A percentile compares a stretch with the other conserved stretches of the same genome.
phyloP scores from a whole-genome alignment of 2,888 invertebrate genomes.

The Frankliniella intonsa region DNA sequence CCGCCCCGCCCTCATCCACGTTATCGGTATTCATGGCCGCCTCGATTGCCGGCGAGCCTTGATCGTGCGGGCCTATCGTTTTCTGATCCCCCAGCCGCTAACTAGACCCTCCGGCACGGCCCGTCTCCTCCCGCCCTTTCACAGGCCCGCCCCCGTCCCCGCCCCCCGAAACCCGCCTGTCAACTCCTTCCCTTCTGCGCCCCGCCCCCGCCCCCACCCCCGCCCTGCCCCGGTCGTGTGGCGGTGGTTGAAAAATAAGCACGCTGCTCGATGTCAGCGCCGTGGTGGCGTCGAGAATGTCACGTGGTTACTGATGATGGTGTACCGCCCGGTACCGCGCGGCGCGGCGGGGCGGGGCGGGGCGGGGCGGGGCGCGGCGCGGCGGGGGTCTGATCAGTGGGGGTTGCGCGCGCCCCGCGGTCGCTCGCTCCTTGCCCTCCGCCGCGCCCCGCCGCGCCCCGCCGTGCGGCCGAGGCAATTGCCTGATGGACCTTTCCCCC shows the following conservation, averaged over 20 bases:
- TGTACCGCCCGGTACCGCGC: not conserved
- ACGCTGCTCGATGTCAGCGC: too few relatives aligned
- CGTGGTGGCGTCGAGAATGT: not conserved
- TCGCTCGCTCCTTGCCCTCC: not conserved
- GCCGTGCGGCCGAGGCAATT: not conserved
- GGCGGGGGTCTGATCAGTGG: too few relatives aligned
- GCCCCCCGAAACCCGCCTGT: not conserved
- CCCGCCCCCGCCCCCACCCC: too few relatives aligned
- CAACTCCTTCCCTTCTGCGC: not conserved
- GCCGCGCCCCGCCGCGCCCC: not conserved
- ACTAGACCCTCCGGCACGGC: too few relatives aligned
- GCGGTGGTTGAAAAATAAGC: too few relatives aligned
- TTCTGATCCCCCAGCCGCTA: not conserved
- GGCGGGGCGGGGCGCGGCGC: not conserved
- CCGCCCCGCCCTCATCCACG: not conserved
- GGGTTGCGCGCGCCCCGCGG: not conserved
- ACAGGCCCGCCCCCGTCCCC: too few relatives aligned
- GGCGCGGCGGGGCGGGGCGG: not conserved
- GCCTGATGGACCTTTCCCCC: constrained; percentile 22
- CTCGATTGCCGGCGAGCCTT: not conserved
- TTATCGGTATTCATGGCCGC: not conserved
- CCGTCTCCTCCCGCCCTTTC: too few relatives aligned
- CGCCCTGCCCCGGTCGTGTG: too few relatives aligned
- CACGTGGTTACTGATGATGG: not conserved
- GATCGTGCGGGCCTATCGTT: not conserved